Percentiles rank a stretch among this genome's conserved stretches.
phyloP scores from a whole-genome alignment of 2,113 vertebrate genomes.

The Dicentrarchus labrax region DNA sequence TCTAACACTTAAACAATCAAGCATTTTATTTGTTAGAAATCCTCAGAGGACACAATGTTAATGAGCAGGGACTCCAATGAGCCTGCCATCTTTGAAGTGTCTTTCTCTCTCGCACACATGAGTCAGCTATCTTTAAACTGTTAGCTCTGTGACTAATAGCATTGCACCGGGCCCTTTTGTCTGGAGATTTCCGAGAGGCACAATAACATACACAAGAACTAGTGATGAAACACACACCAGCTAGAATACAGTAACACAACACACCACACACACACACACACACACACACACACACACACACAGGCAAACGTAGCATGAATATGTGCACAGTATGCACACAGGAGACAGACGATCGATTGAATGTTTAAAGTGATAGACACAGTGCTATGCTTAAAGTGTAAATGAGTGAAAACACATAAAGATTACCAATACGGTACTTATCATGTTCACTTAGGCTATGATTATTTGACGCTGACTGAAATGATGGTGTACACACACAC shows the following conservation, averaged over 20 bases:
- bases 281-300: slow-evolving; percentile 15
- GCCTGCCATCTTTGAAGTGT: slow-evolving; percentile 68
- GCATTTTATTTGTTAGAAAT: slow-evolving; percentile 54
- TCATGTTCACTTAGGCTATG: background rate
- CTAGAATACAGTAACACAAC: background rate
- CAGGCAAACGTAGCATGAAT: background rate
- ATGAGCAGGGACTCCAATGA: slow-evolving; percentile 61
- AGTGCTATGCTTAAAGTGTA: background rate
- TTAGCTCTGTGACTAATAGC: slow-evolving; percentile 73
- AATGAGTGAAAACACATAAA: background rate
- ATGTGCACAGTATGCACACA: background rate
- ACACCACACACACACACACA: background rate
- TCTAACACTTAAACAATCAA: slow-evolving; percentile 64
- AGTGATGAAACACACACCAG: background rate
- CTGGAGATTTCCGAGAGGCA: slow-evolving; percentile 52
- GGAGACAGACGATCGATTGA: background rate
- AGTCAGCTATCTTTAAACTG: slow-evolving; percentile 66
- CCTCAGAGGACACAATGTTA: slow-evolving; percentile 62
- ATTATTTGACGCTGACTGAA: slow-evolving; percentile 3
- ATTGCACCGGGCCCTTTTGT: slow-evolving; percentile 60
- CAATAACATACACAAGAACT: background rate
- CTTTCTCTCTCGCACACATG: slow-evolving; percentile 50
- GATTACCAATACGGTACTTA: background rate
- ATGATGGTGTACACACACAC: background rate
- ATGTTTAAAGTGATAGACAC: background rate